These are phyloP conservation scores for Coleophora flavipennella DNA, from an alignment of 2,888 invertebrate genomes.

Conservation along the genomic window DNA sequence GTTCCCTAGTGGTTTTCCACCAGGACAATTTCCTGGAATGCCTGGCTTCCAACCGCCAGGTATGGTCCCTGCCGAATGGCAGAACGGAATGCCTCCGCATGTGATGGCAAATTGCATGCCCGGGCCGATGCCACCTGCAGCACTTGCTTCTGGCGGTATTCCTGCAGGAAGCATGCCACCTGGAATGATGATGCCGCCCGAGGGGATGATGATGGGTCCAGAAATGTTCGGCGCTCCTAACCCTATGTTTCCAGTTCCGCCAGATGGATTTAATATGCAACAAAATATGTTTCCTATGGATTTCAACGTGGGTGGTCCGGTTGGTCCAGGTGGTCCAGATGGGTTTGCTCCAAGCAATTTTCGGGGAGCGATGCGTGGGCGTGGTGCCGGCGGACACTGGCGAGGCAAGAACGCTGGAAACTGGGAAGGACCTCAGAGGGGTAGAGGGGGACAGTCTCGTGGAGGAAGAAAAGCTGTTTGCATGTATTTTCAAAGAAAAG, in stretches of 20 bases:
- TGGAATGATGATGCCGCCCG: constrained; percentile 59
- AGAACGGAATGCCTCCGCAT: constrained; percentile 47
- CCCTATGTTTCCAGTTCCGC: constrained; percentile 44
- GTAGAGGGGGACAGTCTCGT: constrained; percentile 64
- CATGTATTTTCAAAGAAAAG: constrained; percentile 84
- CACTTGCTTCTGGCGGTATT: constrained; percentile 41
- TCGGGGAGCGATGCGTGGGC: constrained; percentile 70
- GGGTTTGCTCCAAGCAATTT: constrained; percentile 43
- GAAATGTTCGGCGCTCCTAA: constrained; percentile 51
- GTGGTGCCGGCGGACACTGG: constrained; percentile 64
- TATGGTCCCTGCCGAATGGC: constrained; percentile 55
- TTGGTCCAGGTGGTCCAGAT: constrained; percentile 13
- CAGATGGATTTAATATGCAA: constrained; percentile 59
- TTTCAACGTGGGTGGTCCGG: constrained; percentile 57
- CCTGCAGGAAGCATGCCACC: constrained; percentile 44
- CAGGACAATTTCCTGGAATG: constrained; percentile 55
- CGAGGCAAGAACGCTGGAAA: constrained; percentile 61
- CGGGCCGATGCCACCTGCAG: constrained; percentile 38
- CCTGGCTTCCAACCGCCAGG: constrained; percentile 56
- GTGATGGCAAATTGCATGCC: constrained; percentile 49
- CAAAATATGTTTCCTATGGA: constrained; percentile 67
- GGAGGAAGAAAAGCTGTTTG: constrained; percentile 76
- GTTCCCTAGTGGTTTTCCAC: constrained; percentile 61
- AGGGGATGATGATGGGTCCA: constrained; percentile 64
- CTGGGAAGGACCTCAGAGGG: constrained; percentile 62